Evolutionary conservation across 2,888 invertebrate genomes (phyloP).

Genomic region (Deladenus siricidicola): DNA sequence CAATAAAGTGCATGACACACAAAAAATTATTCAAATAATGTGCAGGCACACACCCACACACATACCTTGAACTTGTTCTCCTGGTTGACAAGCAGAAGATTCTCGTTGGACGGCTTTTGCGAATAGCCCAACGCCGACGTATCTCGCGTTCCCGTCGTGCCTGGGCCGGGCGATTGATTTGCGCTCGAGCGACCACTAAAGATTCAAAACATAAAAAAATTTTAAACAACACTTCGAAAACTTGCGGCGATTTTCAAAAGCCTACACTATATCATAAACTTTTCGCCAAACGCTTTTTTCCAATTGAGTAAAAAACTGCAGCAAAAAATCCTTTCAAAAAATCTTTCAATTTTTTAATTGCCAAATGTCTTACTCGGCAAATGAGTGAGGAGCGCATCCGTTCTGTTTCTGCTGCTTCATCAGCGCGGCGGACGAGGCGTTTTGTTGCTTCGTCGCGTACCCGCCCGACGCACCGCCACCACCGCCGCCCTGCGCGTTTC

Average conservation of each 20-base stretch:
- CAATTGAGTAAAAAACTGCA: not conserved
- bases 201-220: not conserved
- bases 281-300: not conserved
- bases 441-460: constrained; percentile 8
- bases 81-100: not conserved
- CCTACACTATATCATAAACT: not conserved
- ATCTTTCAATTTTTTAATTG: not conserved
- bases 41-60: constrained; percentile 5
- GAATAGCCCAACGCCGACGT: not conserved
- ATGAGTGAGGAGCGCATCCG: not conserved
- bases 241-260: not conserved
- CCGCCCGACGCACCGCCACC: too few species aligned
- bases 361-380: not conserved
- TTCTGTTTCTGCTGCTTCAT: constrained; percentile 6
- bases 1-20: too few species aligned
- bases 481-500: too few species aligned
- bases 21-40: too few species aligned
- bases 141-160: not conserved
- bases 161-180: not conserved
- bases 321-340: not conserved
- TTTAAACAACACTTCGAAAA: not conserved
- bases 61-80: constrained; percentile 12
- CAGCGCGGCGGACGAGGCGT: not conserved
- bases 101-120: constrained; percentile 2
- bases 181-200: not conserved